A percentile compares a stretch with the other conserved stretches of the same genome.
phyloP scores from a whole-genome alignment of 2,888 invertebrate species.

The Linnaemya tessellans region DNA sequence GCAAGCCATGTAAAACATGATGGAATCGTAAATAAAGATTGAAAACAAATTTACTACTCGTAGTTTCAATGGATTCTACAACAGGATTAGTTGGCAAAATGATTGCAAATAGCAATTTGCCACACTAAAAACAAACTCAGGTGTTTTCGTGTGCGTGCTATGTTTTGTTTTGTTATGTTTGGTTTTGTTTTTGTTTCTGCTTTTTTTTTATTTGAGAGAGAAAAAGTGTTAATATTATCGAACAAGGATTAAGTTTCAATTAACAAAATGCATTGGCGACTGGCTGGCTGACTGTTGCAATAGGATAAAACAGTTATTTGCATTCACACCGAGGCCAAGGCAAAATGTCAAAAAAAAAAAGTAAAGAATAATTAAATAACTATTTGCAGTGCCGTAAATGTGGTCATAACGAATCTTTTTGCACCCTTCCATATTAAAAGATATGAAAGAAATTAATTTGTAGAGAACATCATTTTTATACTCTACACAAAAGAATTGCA shows the following conservation, averaged over 20 bases:
- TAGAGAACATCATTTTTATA: too few relatives aligned
- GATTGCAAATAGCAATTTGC: constrained; percentile 37
- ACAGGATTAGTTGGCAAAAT: constrained; percentile 60
- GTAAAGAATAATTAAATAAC: too few relatives aligned
- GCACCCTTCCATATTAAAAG: background rate
- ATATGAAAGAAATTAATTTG: too few relatives aligned
- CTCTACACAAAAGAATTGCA: too few relatives aligned
- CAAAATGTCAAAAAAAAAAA: constrained; percentile 4
- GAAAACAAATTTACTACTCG: constrained; percentile 54
- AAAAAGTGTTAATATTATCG: constrained; percentile 27
- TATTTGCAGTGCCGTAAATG: background rate
- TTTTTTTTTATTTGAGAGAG: too few relatives aligned
- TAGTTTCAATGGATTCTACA: constrained; percentile 43
- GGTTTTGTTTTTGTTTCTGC: background rate
- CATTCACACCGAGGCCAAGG: background rate
- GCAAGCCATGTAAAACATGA: constrained; percentile 17
- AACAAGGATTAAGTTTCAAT: constrained; percentile 71
- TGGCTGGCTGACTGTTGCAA: background rate
- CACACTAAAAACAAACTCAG: background rate
- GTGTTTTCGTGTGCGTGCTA: constrained; percentile 1
- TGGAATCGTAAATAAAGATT: constrained; percentile 29
- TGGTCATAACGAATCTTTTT: background rate
- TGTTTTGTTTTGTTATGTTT: background rate
- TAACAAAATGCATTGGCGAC: constrained; percentile 61
- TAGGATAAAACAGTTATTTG: background rate